Conservation (phyloP, 2,797 vertebrate genomes). For the Lutjanus argentimaculatus region DNA sequence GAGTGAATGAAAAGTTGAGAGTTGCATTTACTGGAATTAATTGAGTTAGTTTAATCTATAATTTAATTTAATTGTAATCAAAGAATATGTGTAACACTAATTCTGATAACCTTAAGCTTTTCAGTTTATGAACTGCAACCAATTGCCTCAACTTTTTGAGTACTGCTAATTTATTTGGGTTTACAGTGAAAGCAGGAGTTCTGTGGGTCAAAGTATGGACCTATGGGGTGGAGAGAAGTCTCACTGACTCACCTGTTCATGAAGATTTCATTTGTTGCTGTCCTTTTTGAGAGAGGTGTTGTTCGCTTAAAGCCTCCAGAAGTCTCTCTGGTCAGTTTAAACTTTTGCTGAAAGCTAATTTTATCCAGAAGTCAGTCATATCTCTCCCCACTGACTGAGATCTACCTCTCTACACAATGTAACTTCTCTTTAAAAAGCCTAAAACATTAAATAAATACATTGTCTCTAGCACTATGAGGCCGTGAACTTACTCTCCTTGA, state of each 20-base stretch:
- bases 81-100: too few species aligned
- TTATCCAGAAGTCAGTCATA: background rate
- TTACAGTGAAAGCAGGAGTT: constrained; percentile 3
- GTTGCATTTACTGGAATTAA: too few species aligned
- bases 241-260: constrained; percentile 9
- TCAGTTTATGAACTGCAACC: too few species aligned
- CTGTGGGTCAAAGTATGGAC: background rate
- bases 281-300: constrained; percentile 1
- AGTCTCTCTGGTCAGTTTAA: background rate
- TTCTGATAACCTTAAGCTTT: too few species aligned
- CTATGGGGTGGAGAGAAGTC: background rate
- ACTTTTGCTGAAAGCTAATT: background rate
- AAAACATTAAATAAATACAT: background rate
- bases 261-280: background rate
- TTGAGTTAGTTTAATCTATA: too few species aligned
- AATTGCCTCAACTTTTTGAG: too few species aligned
- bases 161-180: too few species aligned
- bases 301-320: background rate
- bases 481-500: constrained; percentile 6
- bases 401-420: background rate
- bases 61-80: too few species aligned
- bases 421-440: background rate
- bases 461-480: background rate
- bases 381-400: background rate
- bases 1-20: too few species aligned